Evolutionary conservation across 2,797 vertebrate species (phyloP), one percentile per base, ranked within the genome.

Genomic region (Gymnoscopelus microlampas): DNA sequence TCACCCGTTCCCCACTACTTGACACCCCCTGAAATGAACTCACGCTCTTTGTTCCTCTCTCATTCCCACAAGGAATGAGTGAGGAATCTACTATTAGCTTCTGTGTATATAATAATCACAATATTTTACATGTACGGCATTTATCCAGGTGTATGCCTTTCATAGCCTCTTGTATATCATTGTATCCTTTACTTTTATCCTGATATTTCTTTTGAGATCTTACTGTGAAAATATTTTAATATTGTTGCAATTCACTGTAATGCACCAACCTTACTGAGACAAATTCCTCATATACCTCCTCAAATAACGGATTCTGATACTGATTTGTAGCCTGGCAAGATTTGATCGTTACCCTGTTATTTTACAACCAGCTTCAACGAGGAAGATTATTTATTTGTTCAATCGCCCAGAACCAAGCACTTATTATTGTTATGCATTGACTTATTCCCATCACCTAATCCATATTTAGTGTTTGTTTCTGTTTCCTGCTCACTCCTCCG

Each of bases 311-410:
- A 32, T 32, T 32, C 32, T 32, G 32, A 32, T 5, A 32, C 5
- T 5, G 39, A 39, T 39, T 39, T 56, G 70, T 19, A 10, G 39
- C 13, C 54, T 8, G 26, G 8, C 63, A 53, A 6, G 57, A 60
- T 44, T 56, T 15, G 59, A 32, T 59, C 13, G 3, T 13, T 53
- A 35, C 44, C 49, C 54, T 48, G 15, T 69, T 69, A 73, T 63
- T 70, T 53, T 56, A 67, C 66, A 73, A 68, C n/a, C 5, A 35
- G 73, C 44, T 59, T 72, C 55, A 49, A 23, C 11, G 11, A 53
- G 32, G 66, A 58, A 74, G 53, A 65, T 68, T 35, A 71, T 62
- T 44, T 66, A 74, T 82, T 72, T 55, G 15, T 71, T 73, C 49
- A 51, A 50, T 59, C 1, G 3, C 47, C 49, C 54, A 49, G 12